These are phyloP conservation scores for Potamilus streckersoni DNA, from an alignment of 1,140 invertebrate species.

Conservation along the genomic window DNA sequence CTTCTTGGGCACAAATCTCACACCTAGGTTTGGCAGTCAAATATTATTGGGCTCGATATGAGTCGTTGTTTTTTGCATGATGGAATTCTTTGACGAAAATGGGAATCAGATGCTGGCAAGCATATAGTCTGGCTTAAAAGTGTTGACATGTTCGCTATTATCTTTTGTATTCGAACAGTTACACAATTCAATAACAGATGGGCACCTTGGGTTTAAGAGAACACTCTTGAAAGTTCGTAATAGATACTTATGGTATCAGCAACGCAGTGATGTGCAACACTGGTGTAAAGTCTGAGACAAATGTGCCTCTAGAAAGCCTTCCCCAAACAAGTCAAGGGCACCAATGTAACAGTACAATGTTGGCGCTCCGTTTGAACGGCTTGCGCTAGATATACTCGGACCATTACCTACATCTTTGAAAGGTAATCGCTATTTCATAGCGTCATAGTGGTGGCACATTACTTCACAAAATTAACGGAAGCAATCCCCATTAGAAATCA, in stretches of 20 bases:
- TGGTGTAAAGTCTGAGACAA: slow-evolving; percentile 1
- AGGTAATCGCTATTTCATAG: slow-evolving; percentile 46
- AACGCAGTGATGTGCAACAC: not conserved
- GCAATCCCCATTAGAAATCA: slow-evolving; percentile 35
- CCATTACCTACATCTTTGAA: not conserved
- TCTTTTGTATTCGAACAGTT: too few species aligned
- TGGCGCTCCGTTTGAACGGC: slow-evolving; percentile 3
- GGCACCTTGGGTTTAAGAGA: not conserved
- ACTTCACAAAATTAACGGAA: slow-evolving; percentile 46
- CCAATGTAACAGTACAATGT: slow-evolving; percentile 4
- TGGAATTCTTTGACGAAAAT: too few species aligned
- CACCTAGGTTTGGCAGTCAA: too few species aligned
- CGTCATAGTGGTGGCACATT: slow-evolving; percentile 46
- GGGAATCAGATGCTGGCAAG: too few species aligned
- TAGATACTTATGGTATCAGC: not conserved
- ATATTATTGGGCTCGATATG: too few species aligned
- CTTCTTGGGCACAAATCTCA: too few species aligned
- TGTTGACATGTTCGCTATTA: too few species aligned
- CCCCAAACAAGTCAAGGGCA: too few species aligned
- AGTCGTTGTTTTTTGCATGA: too few species aligned
- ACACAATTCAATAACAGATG: slow-evolving; percentile 25
- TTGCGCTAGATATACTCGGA: slow-evolving; percentile 10
- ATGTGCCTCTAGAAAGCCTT: not conserved
- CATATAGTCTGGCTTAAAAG: too few species aligned
- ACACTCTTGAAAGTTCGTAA: not conserved